phyloP scores from a whole-genome alignment of 2,888 invertebrate genomes.

The Agriopis aurantiaria region DNA sequence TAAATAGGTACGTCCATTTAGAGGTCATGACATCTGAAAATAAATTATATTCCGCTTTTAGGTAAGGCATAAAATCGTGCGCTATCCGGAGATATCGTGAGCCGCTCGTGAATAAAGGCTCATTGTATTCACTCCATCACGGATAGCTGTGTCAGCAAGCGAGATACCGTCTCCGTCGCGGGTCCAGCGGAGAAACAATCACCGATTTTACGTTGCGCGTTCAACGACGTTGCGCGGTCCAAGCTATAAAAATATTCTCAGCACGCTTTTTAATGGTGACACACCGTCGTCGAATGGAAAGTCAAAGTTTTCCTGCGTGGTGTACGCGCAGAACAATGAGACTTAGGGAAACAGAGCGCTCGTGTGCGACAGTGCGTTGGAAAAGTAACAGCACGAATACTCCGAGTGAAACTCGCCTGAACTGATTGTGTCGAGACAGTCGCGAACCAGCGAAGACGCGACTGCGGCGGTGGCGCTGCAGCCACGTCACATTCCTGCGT shows the following conservation, averaged over 20 bases:
- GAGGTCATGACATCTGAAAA: slow-evolving; percentile 31
- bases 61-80: slow-evolving; percentile 38
- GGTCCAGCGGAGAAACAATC: slow-evolving; percentile 22
- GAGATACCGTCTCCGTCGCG: slow-evolving; percentile 22
- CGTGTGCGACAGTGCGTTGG: slow-evolving; percentile 84
- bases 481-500: slow-evolving; percentile 75
- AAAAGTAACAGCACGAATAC: slow-evolving; percentile 85
- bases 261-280: slow-evolving; percentile 49
- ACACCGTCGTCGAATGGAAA: slow-evolving; percentile 65
- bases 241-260: slow-evolving; percentile 33
- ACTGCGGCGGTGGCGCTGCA: slow-evolving; percentile 34
- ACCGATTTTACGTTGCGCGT: slow-evolving; percentile 9
- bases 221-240: slow-evolving; percentile 10
- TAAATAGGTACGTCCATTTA: slow-evolving; percentile 13
- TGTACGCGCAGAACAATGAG: slow-evolving; percentile 75
- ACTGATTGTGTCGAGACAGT: slow-evolving; percentile 73
- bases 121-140: slow-evolving; percentile 33
- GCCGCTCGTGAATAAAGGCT: slow-evolving; percentile 36
- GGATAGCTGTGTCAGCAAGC: slow-evolving; percentile 32
- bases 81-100: slow-evolving; percentile 38
- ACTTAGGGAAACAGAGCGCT: slow-evolving; percentile 84
- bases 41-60: slow-evolving; percentile 30
- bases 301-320: slow-evolving; percentile 74
- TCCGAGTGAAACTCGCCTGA: slow-evolving; percentile 84
- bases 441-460: slow-evolving; percentile 14